A percentile compares a stretch with the other conserved stretches of the same genome.
These are phyloP conservation scores for Orthonyx spaldingii DNA, from an alignment of 2,113 vertebrate genomes.

Conservation along the genomic window DNA sequence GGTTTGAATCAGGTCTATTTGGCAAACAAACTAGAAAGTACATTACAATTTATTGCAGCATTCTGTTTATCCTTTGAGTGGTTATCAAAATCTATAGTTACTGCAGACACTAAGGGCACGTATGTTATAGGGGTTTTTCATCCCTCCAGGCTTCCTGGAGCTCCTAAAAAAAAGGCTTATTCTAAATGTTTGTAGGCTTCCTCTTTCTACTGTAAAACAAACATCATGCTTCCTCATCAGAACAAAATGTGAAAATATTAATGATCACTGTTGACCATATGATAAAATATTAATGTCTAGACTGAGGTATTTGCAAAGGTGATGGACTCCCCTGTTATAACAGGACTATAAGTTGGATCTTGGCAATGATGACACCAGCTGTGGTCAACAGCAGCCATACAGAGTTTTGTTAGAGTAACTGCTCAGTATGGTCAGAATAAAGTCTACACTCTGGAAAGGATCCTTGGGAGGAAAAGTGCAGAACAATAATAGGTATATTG, in stretches of 20 bases:
- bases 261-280: neutral
- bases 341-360: neutral
- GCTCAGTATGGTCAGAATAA: neutral
- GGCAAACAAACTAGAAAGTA: neutral
- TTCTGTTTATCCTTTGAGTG: neutral
- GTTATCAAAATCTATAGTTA: neutral
- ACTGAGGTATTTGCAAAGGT: neutral
- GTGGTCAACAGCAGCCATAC: neutral
- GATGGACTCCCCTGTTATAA: fast-evolving
- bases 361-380: neutral
- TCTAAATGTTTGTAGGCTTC: neutral
- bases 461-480: neutral
- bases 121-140: neutral
- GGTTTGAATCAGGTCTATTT: neutral
- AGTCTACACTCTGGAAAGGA: neutral
- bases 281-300: neutral
- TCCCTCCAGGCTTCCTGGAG: neutral
- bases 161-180: neutral
- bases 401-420: neutral
- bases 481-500: neutral
- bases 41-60: neutral
- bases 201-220: neutral
- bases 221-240: neutral
- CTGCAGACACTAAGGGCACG: neutral
- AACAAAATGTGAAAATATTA: neutral